A percentile compares a stretch with the other conserved stretches of the same genome.
phyloP scores from a whole-genome alignment of 1,140 invertebrate genomes.

The Gonatopus flavifemur region DNA sequence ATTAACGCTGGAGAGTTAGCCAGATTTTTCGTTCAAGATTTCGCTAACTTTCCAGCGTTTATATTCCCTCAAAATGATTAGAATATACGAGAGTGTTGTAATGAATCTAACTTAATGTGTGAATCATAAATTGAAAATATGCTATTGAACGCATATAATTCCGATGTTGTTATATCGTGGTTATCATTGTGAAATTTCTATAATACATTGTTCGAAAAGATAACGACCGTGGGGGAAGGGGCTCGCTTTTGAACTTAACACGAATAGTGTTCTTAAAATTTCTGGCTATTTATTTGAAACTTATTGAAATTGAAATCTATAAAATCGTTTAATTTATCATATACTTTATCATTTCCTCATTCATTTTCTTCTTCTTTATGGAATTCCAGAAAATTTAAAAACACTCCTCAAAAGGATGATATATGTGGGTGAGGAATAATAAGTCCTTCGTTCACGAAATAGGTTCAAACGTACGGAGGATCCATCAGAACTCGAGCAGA shows the following conservation, averaged over 20 bases:
- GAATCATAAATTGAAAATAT: too few species aligned
- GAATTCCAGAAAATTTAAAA: conserved; percentile 38
- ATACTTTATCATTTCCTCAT: background rate
- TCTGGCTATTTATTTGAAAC: conserved; percentile 21
- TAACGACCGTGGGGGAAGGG: conserved; percentile 45
- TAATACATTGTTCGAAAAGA: too few species aligned
- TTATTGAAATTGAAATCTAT: conserved; percentile 3
- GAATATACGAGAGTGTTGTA: too few species aligned
- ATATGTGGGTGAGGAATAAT: conserved; percentile 16
- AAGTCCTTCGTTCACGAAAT: conserved; percentile 22
- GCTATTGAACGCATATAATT: too few species aligned
- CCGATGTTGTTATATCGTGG: too few species aligned
- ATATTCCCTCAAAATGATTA: too few species aligned
- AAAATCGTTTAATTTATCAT: background rate
- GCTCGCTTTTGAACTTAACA: conserved; percentile 32
- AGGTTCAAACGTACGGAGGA: conserved; percentile 65
- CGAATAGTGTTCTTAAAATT: conserved; percentile 33
- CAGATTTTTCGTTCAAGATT: too few species aligned
- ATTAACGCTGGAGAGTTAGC: too few species aligned
- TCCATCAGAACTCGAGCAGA: conserved; percentile 68
- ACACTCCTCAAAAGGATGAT: conserved; percentile 19
- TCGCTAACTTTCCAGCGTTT: too few species aligned
- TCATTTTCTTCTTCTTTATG: background rate
- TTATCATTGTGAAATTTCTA: too few species aligned
- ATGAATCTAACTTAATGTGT: too few species aligned